A percentile compares a stretch with the other conserved stretches of the same genome.
Evolutionary conservation across 2,797 vertebrate species (phyloP).

Genomic region (Sitta carolinensis): DNA sequence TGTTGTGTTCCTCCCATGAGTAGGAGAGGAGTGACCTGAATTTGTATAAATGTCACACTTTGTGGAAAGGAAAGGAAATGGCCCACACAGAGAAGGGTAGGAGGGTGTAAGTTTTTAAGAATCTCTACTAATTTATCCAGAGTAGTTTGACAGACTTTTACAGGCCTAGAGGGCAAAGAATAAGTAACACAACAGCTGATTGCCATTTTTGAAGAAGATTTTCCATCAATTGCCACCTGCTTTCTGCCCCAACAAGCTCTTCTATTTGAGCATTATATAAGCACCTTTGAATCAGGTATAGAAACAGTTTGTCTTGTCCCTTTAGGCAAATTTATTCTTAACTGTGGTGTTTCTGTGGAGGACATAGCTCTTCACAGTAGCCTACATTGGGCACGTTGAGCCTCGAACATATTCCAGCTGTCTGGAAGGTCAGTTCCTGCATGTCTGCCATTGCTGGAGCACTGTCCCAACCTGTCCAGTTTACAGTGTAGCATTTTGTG

Average conservation of each 20-base stretch:
- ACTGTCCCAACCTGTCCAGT: rapidly evolving
- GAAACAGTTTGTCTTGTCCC: background rate
- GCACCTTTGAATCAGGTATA: background rate
- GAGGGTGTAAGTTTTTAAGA: background rate
- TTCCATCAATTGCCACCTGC: background rate
- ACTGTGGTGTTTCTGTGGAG: background rate
- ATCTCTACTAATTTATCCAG: background rate
- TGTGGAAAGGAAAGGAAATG: background rate
- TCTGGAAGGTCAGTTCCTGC: background rate
- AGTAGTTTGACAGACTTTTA: background rate
- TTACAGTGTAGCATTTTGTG: background rate
- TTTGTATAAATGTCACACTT: background rate
- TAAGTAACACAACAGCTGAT: background rate
- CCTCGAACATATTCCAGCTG: background rate
- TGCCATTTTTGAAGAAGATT: background rate
- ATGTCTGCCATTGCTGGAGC: background rate
- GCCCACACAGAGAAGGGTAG: background rate
- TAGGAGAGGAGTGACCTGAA: background rate
- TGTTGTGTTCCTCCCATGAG: background rate
- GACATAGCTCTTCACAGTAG: background rate
- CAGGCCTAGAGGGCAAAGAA: background rate
- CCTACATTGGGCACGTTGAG: rapidly evolving
- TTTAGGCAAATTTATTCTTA: background rate
- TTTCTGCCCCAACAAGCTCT: background rate
- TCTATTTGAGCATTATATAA: background rate